These are phyloP conservation scores for Anthopleura sola DNA, from an alignment of 64 coral and sea anemone genomes.

Conservation along the genomic window DNA sequence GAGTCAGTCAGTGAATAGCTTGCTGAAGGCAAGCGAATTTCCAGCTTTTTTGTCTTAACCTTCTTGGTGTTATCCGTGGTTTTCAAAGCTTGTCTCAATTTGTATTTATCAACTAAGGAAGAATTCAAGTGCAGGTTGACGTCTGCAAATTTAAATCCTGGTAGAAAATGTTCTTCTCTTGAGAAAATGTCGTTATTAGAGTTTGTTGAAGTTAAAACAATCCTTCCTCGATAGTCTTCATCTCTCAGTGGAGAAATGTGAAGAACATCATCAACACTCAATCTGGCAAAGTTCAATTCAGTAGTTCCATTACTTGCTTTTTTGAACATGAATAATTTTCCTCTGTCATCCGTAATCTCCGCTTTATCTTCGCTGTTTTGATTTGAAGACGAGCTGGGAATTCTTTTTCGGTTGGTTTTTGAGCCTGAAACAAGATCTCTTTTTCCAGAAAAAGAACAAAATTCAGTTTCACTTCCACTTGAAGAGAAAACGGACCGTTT, in stretches of 20 bases:
- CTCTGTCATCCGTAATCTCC: neutral
- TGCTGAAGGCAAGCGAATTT: slow-evolving; percentile 1
- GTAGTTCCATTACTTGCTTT: neutral
- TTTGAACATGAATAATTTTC: slow-evolving; percentile 16
- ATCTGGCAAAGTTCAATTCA: slow-evolving; percentile 3
- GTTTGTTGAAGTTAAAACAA: neutral
- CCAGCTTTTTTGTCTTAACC: neutral
- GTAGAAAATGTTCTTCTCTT: slow-evolving; percentile 5
- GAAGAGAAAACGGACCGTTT: neutral
- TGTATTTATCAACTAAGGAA: neutral
- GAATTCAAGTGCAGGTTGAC: slow-evolving; percentile 5
- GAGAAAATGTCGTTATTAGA: neutral
- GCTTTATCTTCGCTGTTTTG: neutral
- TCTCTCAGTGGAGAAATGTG: neutral
- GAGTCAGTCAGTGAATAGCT: neutral
- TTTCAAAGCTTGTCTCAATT: neutral
- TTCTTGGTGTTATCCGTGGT: neutral
- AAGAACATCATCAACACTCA: neutral
- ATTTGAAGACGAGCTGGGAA: neutral
- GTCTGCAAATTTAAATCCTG: neutral
- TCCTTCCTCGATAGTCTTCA: neutral
- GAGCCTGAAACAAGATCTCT: neutral
- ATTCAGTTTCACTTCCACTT: neutral
- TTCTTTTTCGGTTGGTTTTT: neutral
- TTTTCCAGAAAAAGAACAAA: neutral